Base-by-base conservation (phyloP, 2,888 invertebrate species). In the Ennomos erosarius region DNA sequence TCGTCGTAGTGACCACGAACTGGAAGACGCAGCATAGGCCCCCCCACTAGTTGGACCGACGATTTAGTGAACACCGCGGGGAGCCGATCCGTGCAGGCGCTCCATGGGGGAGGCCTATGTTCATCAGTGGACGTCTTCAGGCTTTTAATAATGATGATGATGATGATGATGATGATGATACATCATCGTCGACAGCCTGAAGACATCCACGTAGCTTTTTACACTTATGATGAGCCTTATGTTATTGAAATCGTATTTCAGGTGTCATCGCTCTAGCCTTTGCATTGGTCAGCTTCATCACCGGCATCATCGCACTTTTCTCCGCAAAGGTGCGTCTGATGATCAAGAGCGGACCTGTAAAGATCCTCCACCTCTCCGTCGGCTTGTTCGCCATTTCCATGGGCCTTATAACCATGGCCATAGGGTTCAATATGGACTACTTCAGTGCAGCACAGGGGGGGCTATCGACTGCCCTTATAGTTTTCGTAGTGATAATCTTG, bases 251-350 rank as follows among this genome's bases (percentile, higher is more conserved):
- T 44, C 33, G 8, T 3, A 11, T 62, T 86, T 51, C 88, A 93
- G 93, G 93, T 73, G 85, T 94, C 0, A 81, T 90, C 37, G 94
- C 94, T 0, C 71, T 94, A 39, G 81, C 78, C n/a, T 89, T 93
- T 57, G 77, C 93, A 26, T 44, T 90, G 39, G 69, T 91, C 42
- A 88, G 93, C 49, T 86, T 90, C 55, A 57, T 93, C 38, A 86
- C 89, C 1, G 94, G 94, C 5, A 79, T 93, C 56, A 71, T 92
- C 9, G 90, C 93, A 0, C 78, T 94, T 16, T 93, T 93, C 75
- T 93, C 94, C 0, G 75, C 87, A 10, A 91, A 91, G 73, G 86
- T 94, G 3, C 87, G 93, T 0, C 73, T 93, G 43, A 73, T 84
- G 68, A 75, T 93, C 59, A 88, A 87, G 57, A 93, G 91, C 37